Conservation (phyloP, 2,113 vertebrate genomes). For the Acanthisitta chloris region DNA sequence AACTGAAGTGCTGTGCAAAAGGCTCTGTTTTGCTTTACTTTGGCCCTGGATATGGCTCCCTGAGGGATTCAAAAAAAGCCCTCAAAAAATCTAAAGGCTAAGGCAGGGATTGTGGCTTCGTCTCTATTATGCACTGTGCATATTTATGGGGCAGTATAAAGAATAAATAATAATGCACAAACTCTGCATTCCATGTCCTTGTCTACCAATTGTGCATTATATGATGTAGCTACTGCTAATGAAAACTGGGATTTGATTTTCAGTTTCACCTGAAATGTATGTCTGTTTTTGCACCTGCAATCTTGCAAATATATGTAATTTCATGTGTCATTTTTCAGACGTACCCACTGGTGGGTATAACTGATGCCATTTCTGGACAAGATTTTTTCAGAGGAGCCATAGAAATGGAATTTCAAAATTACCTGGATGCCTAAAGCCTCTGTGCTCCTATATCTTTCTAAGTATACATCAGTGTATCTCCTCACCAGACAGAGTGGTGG, state of each 20-base stretch:
- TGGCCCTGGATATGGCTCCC: neutral
- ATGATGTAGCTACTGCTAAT: neutral
- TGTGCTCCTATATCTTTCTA: neutral
- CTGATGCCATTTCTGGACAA: neutral
- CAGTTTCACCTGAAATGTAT: neutral
- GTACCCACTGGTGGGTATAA: neutral
- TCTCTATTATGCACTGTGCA: neutral
- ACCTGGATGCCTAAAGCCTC: neutral
- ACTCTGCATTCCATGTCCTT: neutral
- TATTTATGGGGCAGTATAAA: constrained; percentile 21
- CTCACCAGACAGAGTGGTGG: neutral
- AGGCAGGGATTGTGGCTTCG: neutral
- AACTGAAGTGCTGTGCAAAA: neutral
- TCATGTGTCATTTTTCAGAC: neutral
- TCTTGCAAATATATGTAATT: constrained; percentile 11
- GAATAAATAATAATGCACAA: constrained; percentile 39
- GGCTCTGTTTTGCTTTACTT: constrained; percentile 3
- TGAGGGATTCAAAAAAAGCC: neutral
- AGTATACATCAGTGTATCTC: neutral
- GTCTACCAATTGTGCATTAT: neutral
- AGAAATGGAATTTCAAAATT: neutral
- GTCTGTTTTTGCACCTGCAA: neutral
- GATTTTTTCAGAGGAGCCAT: constrained; percentile 3
- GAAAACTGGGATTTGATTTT: neutral
- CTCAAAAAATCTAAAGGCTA: neutral